Percentiles rank a stretch among this genome's conserved stretches.
Evolutionary conservation across 2,113 vertebrate genomes (phyloP).

Genomic region (Pollimyrus isidori): DNA sequence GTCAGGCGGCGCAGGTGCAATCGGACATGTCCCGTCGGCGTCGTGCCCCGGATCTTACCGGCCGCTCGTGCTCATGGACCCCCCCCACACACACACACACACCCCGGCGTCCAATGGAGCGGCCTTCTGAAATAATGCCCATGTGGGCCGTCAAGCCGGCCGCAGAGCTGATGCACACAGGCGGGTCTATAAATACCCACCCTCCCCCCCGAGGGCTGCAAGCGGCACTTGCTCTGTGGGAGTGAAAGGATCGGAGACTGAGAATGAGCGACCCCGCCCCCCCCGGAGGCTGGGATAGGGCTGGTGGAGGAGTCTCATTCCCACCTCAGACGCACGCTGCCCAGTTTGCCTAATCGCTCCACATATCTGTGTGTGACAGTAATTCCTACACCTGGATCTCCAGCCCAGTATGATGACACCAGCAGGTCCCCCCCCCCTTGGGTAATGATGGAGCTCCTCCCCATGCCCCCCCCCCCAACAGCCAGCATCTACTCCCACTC

Average conservation of each 20-base stretch:
- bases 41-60: neutral
- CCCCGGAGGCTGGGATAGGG: neutral
- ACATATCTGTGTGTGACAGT: neutral
- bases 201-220: neutral
- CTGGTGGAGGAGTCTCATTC: neutral
- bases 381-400: neutral
- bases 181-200: constrained; percentile 7
- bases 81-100: neutral
- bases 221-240: neutral
- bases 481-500: too few species aligned
- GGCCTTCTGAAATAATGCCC: neutral
- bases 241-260: constrained; percentile 9
- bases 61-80: neutral
- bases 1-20: neutral
- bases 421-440: neutral
- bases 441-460: too few species aligned
- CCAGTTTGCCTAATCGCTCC: neutral
- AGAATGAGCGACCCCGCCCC: neutral
- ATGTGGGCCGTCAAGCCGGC: neutral
- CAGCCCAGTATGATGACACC: neutral
- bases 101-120: neutral
- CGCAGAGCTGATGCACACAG: neutral
- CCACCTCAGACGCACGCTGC: neutral
- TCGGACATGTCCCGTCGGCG: neutral
- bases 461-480: neutral